Percentiles rank a stretch among this genome's conserved stretches.
Evolutionary conservation across 2,113 vertebrate genomes (phyloP).

Genomic region (Periophthalmodon schlosseri): DNA sequence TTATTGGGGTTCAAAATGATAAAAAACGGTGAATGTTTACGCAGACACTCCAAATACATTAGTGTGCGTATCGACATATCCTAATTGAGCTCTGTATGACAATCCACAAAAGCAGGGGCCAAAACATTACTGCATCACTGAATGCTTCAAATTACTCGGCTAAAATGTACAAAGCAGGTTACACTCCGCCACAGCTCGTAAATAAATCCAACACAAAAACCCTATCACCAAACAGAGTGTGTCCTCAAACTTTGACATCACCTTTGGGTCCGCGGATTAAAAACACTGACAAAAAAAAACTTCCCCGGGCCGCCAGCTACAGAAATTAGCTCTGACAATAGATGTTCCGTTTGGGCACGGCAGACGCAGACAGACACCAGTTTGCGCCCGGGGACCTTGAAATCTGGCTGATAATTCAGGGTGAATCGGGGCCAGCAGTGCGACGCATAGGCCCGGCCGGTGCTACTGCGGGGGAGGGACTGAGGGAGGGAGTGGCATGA

Average conservation of each 20-base stretch:
- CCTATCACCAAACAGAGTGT: constrained; percentile 15
- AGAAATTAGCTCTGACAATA: constrained; percentile 54
- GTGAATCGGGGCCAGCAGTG: constrained; percentile 67
- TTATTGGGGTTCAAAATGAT: neutral
- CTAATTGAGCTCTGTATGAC: neutral
- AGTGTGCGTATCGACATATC: neutral
- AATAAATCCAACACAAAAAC: neutral
- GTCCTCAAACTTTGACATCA: constrained; percentile 27
- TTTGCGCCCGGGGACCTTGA: constrained; percentile 60
- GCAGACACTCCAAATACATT: neutral
- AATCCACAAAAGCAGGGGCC: neutral
- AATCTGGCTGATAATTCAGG: constrained; percentile 74
- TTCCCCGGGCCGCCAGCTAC: constrained; percentile 37
- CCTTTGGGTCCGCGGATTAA: constrained; percentile 20
- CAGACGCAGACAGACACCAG: constrained; percentile 66
- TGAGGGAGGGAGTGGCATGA: constrained; percentile 62
- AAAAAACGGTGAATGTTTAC: neutral
- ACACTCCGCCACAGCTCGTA: neutral
- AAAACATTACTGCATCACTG: neutral
- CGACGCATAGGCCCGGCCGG: constrained; percentile 60
- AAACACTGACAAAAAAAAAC: constrained; percentile 28
- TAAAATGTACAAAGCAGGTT: neutral
- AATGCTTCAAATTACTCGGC: neutral
- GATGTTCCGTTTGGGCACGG: constrained; percentile 51
- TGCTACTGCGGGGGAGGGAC: constrained; percentile 44